Percentiles rank a stretch among this genome's conserved stretches.
phyloP scores from a whole-genome alignment of 1,140 invertebrate genomes.

The Sycophila sp. region DNA sequence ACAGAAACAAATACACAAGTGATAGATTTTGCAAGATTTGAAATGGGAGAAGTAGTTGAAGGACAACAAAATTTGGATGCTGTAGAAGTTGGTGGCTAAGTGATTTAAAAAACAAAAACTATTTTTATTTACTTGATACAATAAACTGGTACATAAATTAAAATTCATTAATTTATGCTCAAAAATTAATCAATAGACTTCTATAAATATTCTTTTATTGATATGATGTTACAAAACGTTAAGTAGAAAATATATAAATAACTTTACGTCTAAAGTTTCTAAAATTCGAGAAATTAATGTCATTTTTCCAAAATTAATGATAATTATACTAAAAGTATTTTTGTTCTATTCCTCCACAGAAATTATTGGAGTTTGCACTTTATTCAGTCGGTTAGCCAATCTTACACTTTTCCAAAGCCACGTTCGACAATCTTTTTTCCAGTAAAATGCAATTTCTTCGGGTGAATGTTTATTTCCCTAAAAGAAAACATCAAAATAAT shows the following conservation, averaged over 20 bases:
- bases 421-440: constrained; percentile 75
- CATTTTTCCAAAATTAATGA: background rate
- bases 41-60: constrained; percentile 77
- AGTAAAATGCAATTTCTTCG: constrained; percentile 65
- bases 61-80: constrained; percentile 67
- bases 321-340: background rate
- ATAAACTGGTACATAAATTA: background rate
- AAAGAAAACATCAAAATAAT: background rate
- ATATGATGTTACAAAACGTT: constrained; percentile 10
- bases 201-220: constrained; percentile 1
- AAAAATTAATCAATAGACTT: background rate
- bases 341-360: background rate
- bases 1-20: constrained; percentile 74
- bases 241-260: background rate
- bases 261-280: constrained; percentile 4
- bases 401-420: constrained; percentile 72
- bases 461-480: constrained; percentile 60
- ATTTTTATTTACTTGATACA: constrained; percentile 8
- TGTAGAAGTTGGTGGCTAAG: constrained; percentile 72
- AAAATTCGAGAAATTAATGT: background rate
- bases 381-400: constrained; percentile 43
- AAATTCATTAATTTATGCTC: too few species aligned
- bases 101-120: background rate
- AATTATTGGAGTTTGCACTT: constrained; percentile 24
- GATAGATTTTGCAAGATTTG: constrained; percentile 86